Evolutionary conservation across 2,797 vertebrate species (phyloP).

Genomic region (Aulostomus chinensis): DNA sequence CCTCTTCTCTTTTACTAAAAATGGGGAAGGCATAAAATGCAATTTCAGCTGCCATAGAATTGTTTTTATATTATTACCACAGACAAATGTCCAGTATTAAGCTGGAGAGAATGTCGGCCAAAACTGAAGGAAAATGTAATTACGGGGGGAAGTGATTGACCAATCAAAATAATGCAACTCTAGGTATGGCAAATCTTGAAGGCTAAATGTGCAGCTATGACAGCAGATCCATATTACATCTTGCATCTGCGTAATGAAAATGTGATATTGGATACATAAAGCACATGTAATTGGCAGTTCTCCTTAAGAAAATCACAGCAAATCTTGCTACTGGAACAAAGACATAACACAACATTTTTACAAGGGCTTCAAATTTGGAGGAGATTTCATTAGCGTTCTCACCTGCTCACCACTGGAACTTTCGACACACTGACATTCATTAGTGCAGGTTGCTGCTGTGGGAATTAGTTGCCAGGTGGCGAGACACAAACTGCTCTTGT

Average conservation of each 20-base stretch:
- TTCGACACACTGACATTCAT: conserved; percentile 53
- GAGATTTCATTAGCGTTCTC: conserved; percentile 51
- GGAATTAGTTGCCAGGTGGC: no score
- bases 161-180: conserved; percentile 70
- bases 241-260: conserved; percentile 75
- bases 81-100: conserved; percentile 67
- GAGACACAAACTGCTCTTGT: no score
- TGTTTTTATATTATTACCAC: conserved; percentile 72
- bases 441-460: conserved; percentile 41
- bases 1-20: conserved; percentile 71
- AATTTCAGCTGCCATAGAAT: conserved; percentile 67
- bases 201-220: conserved; percentile 52
- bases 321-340: conserved; percentile 35
- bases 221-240: conserved; percentile 71
- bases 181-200: conserved; percentile 60
- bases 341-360: conserved; percentile 20
- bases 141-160: conserved; percentile 61
- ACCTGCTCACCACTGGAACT: conserved; percentile 46
- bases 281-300: conserved; percentile 73
- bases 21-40: conserved; percentile 66
- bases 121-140: conserved; percentile 63
- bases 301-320: conserved; percentile 51
- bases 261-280: conserved; percentile 79
- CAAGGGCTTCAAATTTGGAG: conserved; percentile 11
- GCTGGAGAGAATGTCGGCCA: conserved; percentile 58